A percentile compares a stretch with the other conserved stretches of the same genome.
phyloP scores from a whole-genome alignment of 2,113 vertebrate genomes.

The Hydrochoerus hydrochaeris region DNA sequence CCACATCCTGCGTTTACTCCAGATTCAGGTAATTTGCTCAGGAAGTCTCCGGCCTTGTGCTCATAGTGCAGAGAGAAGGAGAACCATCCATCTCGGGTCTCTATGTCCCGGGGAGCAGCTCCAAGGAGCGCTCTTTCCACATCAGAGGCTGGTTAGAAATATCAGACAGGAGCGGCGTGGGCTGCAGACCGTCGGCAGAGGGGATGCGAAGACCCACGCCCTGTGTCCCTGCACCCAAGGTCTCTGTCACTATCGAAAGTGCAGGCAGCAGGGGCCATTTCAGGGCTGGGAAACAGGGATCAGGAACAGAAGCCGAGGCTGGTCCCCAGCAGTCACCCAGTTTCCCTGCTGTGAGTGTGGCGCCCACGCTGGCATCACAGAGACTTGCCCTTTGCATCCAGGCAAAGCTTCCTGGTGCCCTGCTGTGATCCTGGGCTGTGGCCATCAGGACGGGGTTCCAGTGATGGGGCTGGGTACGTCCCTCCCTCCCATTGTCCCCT shows the following conservation, averaged over 20 bases:
- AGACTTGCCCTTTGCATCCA: not conserved
- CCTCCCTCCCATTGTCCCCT: no score
- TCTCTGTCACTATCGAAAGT: not conserved
- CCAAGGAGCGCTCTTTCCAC: not conserved
- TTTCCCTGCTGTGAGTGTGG: not conserved
- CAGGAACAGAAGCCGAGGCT: fast-evolving
- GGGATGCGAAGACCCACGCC: not conserved
- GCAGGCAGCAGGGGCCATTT: not conserved
- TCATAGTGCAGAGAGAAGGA: not conserved
- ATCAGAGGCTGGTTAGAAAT: not conserved
- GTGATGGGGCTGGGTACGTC: not conserved
- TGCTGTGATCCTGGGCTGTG: fast-evolving
- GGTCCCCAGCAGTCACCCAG: not conserved
- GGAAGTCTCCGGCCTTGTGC: not conserved
- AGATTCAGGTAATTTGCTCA: not conserved
- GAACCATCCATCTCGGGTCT: not conserved
- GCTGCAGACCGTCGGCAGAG: not conserved
- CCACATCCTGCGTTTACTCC: not conserved
- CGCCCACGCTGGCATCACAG: fast-evolving
- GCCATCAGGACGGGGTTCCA: not conserved
- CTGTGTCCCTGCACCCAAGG: not conserved
- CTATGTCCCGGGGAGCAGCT: not conserved
- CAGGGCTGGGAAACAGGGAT: no score
- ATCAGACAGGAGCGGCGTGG: not conserved
- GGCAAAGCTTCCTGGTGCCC: fast-evolving